These are phyloP conservation scores for Dryobotodes eremita DNA, from an alignment of 2,888 invertebrate genomes.

Conservation along the genomic window DNA sequence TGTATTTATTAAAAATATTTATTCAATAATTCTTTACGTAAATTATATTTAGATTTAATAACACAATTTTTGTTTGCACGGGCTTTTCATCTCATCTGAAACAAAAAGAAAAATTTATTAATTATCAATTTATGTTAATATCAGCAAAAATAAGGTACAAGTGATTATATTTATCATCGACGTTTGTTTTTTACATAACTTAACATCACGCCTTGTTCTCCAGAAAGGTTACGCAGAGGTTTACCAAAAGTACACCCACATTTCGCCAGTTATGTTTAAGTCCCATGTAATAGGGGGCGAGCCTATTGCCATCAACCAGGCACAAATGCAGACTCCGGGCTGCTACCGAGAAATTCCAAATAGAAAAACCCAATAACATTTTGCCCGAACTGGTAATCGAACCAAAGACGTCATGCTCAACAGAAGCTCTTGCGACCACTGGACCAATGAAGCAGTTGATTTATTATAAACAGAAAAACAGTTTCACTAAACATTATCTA, in stretches of 20 bases:
- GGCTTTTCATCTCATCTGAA: slow-evolving; percentile 80
- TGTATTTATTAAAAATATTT: slow-evolving; percentile 24
- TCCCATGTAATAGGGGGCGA: not conserved
- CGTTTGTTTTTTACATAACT: not conserved
- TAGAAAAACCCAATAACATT: not conserved
- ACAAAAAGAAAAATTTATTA: slow-evolving; percentile 72
- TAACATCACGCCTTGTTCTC: not conserved
- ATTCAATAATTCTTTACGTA: slow-evolving; percentile 47
- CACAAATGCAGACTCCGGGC: not conserved
- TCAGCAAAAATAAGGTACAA: not conserved
- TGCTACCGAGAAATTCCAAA: not conserved
- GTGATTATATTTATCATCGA: no score
- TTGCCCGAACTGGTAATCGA: no score
- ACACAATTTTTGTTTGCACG: slow-evolving; percentile 37
- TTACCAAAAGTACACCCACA: not conserved
- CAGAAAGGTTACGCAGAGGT: no score
- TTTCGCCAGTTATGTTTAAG: not conserved
- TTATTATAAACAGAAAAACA: not conserved
- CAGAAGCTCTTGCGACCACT: not conserved
- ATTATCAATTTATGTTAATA: not conserved
- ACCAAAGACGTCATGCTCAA: not conserved
- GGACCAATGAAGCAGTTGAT: not conserved
- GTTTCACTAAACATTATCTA: not conserved
- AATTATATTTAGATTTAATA: slow-evolving; percentile 50
- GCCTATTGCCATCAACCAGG: not conserved